Conservation (phyloP, 2,113 vertebrate genomes). For the Percopsis transmontana region DNA sequence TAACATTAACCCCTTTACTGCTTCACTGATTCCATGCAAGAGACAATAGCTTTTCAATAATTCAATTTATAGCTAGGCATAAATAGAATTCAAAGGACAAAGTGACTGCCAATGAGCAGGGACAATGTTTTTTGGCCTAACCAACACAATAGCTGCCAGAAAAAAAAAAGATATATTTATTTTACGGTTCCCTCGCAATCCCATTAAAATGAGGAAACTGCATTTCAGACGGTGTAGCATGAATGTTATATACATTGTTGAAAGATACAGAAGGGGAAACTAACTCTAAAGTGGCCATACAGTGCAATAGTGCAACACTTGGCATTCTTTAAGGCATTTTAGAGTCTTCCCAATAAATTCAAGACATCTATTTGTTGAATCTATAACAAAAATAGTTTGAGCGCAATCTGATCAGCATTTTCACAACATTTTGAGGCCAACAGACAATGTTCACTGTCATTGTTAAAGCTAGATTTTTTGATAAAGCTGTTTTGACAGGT, state of each 20-base stretch:
- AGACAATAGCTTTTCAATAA: constrained; percentile 79
- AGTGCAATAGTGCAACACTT: constrained; percentile 55
- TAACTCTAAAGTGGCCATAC: constrained; percentile 69
- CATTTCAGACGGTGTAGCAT: constrained; percentile 62
- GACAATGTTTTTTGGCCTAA: constrained; percentile 49
- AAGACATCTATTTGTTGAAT: too few relatives aligned
- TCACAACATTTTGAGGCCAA: too few relatives aligned
- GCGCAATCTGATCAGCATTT: too few relatives aligned
- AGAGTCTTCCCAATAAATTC: too few relatives aligned
- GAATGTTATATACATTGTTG: constrained; percentile 67
- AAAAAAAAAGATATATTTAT: constrained; percentile 63
- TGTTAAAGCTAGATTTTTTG: too few relatives aligned
- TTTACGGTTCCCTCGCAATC: constrained; percentile 71
- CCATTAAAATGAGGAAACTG: constrained; percentile 71
- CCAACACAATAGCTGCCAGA: constrained; percentile 39
- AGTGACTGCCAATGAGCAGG: constrained; percentile 62
- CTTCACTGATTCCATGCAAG: constrained; percentile 71
- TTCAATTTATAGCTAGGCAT: constrained; percentile 73
- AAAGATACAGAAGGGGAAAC: constrained; percentile 76
- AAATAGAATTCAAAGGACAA: constrained; percentile 73
- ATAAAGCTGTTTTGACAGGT: too few relatives aligned
- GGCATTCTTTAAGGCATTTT: constrained; percentile 25
- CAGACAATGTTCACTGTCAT: too few relatives aligned
- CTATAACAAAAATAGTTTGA: too few relatives aligned
- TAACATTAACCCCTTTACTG: constrained; percentile 77